phyloP scores from a whole-genome alignment of 92 coral and sea anemone genomes.

The Scolanthus callimorphus region DNA sequence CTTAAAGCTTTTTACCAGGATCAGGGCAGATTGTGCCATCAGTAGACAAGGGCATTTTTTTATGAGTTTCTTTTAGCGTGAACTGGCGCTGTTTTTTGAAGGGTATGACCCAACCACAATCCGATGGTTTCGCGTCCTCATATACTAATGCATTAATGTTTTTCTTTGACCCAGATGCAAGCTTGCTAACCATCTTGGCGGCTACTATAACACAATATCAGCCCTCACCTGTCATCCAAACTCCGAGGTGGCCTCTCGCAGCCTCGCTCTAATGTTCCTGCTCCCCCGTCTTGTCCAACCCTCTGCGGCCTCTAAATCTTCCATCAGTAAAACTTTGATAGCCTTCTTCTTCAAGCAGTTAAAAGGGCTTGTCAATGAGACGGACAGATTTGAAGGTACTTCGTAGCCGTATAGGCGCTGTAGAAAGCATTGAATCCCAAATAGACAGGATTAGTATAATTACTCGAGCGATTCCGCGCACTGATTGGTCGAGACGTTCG shows the following conservation, averaged over 20 bases:
- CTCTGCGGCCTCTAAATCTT: not conserved
- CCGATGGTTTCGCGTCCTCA: no score
- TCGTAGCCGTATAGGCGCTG: no score
- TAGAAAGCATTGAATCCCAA: no score
- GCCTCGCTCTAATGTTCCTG: not conserved
- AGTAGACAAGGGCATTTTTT: not conserved
- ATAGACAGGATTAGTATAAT: no score
- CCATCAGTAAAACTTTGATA: not conserved
- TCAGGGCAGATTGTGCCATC: no score
- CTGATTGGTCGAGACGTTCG: no score
- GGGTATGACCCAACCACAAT: not conserved
- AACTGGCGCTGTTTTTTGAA: not conserved
- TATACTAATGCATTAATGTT: not conserved
- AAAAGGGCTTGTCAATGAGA: not conserved
- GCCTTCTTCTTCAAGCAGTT: not conserved
- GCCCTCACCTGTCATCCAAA: not conserved
- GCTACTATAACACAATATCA: not conserved
- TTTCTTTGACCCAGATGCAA: not conserved
- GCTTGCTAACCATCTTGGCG: not conserved
- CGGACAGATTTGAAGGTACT: not conserved
- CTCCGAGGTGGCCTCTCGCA: not conserved
- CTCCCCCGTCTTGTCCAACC: not conserved
- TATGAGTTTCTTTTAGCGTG: not conserved
- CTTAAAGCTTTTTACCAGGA: no score
- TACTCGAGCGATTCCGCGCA: no score